These are phyloP conservation scores for Diorhabda sublineata DNA, from an alignment of 1,140 invertebrate species.

Conservation along the genomic window DNA sequence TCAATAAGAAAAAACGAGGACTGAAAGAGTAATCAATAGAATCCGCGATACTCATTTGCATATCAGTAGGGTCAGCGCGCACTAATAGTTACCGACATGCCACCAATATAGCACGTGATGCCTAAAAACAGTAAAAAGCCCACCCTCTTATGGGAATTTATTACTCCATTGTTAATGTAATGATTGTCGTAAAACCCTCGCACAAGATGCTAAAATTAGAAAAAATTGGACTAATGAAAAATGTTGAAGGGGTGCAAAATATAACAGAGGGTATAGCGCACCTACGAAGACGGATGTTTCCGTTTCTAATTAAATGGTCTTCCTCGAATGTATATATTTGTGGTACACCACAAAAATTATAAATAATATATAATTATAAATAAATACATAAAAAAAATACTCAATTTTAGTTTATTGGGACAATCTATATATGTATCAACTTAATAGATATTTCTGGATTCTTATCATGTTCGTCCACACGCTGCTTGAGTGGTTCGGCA, in stretches of 20 bases:
- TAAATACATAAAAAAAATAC: too few species aligned
- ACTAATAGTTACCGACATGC: background rate
- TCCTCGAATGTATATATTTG: too few species aligned
- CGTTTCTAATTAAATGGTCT: too few species aligned
- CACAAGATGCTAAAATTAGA: constrained; percentile 1
- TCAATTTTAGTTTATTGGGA: too few species aligned
- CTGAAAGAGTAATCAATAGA: background rate
- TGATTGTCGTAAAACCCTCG: background rate
- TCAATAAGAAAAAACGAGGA: background rate
- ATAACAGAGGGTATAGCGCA: too few species aligned
- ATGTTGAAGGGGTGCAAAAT: background rate
- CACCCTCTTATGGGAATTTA: background rate
- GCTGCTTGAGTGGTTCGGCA: too few species aligned
- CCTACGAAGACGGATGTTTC: too few species aligned
- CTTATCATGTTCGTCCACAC: too few species aligned
- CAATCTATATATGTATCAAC: too few species aligned
- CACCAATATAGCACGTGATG: background rate
- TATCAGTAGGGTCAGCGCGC: background rate
- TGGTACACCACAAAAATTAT: too few species aligned
- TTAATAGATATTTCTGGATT: too few species aligned
- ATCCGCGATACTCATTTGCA: background rate
- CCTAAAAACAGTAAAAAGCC: background rate
- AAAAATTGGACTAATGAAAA: background rate
- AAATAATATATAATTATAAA: too few species aligned
- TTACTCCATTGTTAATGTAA: background rate